Conservation (phyloP, 2,113 vertebrate genomes). For the Laticauda colubrina region DNA sequence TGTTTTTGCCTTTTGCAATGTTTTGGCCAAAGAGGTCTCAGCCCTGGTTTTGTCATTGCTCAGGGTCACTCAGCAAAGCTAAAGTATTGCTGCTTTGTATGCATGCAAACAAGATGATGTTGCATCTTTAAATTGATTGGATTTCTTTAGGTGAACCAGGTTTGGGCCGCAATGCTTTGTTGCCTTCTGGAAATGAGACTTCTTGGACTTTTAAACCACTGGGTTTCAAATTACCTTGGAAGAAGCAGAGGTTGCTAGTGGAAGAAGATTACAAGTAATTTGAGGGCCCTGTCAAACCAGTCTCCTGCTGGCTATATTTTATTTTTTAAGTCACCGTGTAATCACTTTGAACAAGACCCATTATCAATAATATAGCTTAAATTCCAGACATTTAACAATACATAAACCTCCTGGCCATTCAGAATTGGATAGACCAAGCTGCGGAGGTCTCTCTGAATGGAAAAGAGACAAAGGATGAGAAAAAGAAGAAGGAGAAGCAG, state of each 20-base stretch:
- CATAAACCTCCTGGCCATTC: conserved; percentile 57
- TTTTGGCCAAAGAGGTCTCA: background rate
- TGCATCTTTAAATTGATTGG: background rate
- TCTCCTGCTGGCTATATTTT: conserved; percentile 47
- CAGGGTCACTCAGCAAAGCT: background rate
- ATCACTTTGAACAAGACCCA: conserved; percentile 61
- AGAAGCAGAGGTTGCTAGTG: background rate
- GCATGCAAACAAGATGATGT: background rate
- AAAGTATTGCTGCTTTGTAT: background rate
- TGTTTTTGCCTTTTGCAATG: background rate
- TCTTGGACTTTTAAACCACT: background rate
- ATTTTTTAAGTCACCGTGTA: conserved; percentile 62
- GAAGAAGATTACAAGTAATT: conserved; percentile 40
- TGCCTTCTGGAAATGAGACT: conserved; percentile 19
- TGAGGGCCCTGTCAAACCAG: conserved; percentile 47
- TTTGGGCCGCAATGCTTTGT: background rate
- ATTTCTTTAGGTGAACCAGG: background rate
- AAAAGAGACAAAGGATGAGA: background rate
- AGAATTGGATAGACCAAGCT: conserved; percentile 27
- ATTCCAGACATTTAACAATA: conserved; percentile 63
- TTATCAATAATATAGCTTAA: conserved; percentile 64
- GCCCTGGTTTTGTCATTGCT: background rate
- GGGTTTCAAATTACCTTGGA: conserved; percentile 2
- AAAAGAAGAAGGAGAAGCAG: background rate
- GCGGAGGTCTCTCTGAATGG: background rate